These are phyloP conservation scores for Aspiorhynchus laticeps DNA, from an alignment of 2,113 vertebrate species.

Conservation along the genomic window DNA sequence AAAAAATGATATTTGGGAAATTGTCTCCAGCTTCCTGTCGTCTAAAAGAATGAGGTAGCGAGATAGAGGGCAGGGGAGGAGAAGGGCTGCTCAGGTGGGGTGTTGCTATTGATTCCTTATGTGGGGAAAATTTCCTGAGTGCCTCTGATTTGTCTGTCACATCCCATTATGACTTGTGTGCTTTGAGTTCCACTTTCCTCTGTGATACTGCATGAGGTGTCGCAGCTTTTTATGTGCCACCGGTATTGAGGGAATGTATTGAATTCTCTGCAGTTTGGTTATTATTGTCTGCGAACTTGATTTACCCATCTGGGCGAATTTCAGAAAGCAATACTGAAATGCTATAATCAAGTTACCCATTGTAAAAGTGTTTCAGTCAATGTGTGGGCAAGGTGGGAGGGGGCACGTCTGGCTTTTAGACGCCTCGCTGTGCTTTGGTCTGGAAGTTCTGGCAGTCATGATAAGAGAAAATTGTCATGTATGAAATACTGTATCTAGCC, in stretches of 20 bases:
- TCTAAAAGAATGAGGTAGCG: slow-evolving; percentile 21
- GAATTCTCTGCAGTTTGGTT: slow-evolving; percentile 58
- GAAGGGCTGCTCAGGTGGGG: slow-evolving; percentile 54
- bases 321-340: slow-evolving; percentile 51
- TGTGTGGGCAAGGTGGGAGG: neutral
- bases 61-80: slow-evolving; percentile 43
- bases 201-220: slow-evolving; percentile 62
- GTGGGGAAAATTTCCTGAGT: slow-evolving; percentile 68
- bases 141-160: slow-evolving; percentile 73
- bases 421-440: slow-evolving; percentile 1
- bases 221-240: slow-evolving; percentile 58
- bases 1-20: neutral
- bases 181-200: slow-evolving; percentile 61
- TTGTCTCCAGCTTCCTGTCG: slow-evolving; percentile 5
- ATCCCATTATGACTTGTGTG: slow-evolving; percentile 66
- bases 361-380: slow-evolving; percentile 35
- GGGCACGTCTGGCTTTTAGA: neutral
- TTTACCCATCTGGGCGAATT: slow-evolving; percentile 61
- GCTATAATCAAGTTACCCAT: slow-evolving; percentile 47
- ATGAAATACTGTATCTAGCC: neutral
- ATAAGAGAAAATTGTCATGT: neutral
- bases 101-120: slow-evolving; percentile 68
- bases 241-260: slow-evolving; percentile 60
- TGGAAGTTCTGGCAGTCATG: slow-evolving; percentile 12
- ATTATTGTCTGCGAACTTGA: slow-evolving; percentile 52